Evolutionary conservation across 2,888 invertebrate species (phyloP).

Genomic region (Phymatocera aterrima): DNA sequence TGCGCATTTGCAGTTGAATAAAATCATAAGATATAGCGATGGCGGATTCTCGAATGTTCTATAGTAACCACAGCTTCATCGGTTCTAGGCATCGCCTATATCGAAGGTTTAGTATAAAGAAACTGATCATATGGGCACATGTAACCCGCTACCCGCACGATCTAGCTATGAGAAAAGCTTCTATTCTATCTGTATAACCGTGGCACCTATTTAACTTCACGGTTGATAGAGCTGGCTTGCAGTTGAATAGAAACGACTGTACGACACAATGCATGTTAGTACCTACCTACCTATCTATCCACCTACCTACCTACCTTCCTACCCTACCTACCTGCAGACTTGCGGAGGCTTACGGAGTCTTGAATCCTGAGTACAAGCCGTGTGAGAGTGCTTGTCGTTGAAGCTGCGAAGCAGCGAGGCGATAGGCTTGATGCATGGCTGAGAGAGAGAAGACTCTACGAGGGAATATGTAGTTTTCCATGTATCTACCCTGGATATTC

Average conservation of each 20-base stretch:
- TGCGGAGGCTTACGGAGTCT: constrained; percentile 16
- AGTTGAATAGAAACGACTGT: constrained; percentile 22
- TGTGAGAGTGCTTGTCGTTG: too few relatives aligned
- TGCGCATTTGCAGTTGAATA: too few relatives aligned
- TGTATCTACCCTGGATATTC: too few relatives aligned
- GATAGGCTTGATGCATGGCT: neutral
- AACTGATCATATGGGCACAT: neutral
- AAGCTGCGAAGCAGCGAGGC: too few relatives aligned
- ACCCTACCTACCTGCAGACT: neutral
- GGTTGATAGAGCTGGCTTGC: constrained; percentile 22
- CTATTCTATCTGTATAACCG: constrained; percentile 2
- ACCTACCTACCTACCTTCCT: neutral
- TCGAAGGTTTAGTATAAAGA: neutral
- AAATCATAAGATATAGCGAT: too few relatives aligned
- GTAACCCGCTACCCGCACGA: neutral
- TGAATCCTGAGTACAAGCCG: neutral
- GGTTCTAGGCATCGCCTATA: too few relatives aligned
- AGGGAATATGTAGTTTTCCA: too few relatives aligned
- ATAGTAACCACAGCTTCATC: too few relatives aligned
- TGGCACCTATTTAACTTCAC: constrained; percentile 15
- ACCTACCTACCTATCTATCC: neutral
- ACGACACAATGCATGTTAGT: constrained; percentile 2
- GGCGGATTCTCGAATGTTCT: too few relatives aligned
- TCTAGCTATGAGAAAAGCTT: neutral
- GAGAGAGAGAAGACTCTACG: too few relatives aligned